Percentiles rank a stretch among this genome's conserved stretches.
Conservation (phyloP, 2,797 vertebrate genomes). For the Mus minutoides region DNA sequence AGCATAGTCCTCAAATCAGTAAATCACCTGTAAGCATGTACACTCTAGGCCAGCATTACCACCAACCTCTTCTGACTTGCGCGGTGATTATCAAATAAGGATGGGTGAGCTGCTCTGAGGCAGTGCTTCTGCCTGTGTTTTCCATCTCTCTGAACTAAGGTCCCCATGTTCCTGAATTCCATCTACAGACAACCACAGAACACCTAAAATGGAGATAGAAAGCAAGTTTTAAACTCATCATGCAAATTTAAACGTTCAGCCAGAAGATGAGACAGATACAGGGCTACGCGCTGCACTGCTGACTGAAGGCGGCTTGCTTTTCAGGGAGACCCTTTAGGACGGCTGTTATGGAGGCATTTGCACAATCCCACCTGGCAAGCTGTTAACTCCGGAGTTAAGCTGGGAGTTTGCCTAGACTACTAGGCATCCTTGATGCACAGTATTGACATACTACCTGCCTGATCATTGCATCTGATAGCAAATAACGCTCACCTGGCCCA, state of each 20-base stretch:
- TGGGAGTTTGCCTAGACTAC: background rate
- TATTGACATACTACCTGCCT: background rate
- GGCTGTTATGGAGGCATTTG: too few species aligned
- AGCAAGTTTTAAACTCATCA: background rate
- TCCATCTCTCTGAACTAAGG: background rate
- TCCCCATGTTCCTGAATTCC: background rate
- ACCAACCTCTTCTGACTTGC: background rate
- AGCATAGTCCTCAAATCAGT: background rate
- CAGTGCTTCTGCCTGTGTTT: background rate
- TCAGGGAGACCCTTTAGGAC: background rate
- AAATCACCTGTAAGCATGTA: background rate
- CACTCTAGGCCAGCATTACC: background rate
- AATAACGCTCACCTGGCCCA: background rate
- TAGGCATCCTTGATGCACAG: slow-evolving; percentile 61
- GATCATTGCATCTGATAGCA: slow-evolving; percentile 58
- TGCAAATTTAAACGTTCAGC: background rate
- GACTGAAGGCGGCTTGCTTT: background rate
- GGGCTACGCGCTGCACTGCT: background rate
- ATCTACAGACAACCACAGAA: background rate
- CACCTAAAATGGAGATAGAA: background rate
- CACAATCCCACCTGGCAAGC: background rate
- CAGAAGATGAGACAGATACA: background rate
- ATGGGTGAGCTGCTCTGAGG: background rate
- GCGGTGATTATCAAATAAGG: background rate
- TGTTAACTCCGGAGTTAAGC: background rate